These are phyloP conservation scores for Macrotus californicus DNA, from an alignment of 2,113 vertebrate species.

Conservation along the genomic window DNA sequence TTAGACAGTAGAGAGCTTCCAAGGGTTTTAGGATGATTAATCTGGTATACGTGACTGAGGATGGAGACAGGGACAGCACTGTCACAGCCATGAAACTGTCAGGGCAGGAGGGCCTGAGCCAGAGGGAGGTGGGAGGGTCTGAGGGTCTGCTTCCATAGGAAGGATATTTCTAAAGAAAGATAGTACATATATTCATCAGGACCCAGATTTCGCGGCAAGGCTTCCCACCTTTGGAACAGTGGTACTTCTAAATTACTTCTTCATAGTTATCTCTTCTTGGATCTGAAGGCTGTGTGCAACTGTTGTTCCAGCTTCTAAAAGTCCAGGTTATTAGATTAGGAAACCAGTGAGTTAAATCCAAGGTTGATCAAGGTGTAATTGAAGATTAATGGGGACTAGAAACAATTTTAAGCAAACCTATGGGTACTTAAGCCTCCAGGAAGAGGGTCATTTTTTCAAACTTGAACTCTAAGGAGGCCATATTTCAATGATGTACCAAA, in stretches of 20 bases:
- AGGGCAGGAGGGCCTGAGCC: background rate
- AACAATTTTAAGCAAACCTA: background rate
- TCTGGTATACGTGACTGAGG: background rate
- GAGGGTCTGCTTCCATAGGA: background rate
- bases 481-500: background rate
- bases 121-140: background rate
- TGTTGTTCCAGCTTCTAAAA: slow-evolving; percentile 6
- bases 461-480: background rate
- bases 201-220: background rate
- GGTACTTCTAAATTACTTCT: background rate
- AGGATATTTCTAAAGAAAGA: background rate
- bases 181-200: background rate
- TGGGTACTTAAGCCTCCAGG: background rate
- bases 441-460: background rate
- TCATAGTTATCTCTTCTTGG: background rate
- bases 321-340: background rate
- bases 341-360: background rate
- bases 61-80: background rate
- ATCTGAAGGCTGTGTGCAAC: background rate
- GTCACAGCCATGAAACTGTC: background rate
- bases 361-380: background rate
- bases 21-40: background rate
- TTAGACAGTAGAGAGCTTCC: background rate
- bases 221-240: background rate
- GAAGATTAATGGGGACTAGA: background rate